phyloP scores from a whole-genome alignment of 1,140 invertebrate species.

The Pogonomyrmex californicus region DNA sequence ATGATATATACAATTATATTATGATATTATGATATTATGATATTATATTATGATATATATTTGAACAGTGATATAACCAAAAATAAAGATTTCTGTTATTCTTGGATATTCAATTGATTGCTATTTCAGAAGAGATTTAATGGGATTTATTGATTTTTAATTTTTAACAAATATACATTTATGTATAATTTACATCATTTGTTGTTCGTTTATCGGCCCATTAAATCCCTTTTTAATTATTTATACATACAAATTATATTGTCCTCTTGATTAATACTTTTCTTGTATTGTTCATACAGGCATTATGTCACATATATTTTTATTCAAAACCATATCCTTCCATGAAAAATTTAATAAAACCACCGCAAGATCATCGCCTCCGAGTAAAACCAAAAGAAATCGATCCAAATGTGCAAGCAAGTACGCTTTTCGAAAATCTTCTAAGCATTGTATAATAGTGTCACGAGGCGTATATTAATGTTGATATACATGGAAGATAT shows the following conservation, averaged over 20 bases:
- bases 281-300: constrained; percentile 69
- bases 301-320: constrained; percentile 83
- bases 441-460: constrained; percentile 63
- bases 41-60: not conserved
- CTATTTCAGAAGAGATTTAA: too few relatives aligned
- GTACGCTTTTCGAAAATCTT: constrained; percentile 80
- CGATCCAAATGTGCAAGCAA: constrained; percentile 75
- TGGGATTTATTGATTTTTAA: too few relatives aligned
- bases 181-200: too few relatives aligned
- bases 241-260: too few relatives aligned
- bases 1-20: not conserved
- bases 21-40: not conserved
- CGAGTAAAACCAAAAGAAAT: constrained; percentile 81
- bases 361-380: constrained; percentile 79
- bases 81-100: too few relatives aligned
- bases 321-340: constrained; percentile 81
- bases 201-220: too few relatives aligned
- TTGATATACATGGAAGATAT: not conserved
- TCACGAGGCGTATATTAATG: constrained; percentile 1
- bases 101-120: too few relatives aligned
- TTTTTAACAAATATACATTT: too few relatives aligned
- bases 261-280: too few relatives aligned
- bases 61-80: too few relatives aligned
- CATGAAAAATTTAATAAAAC: constrained; percentile 79
- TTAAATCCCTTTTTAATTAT: too few relatives aligned